A percentile compares a stretch with the other conserved stretches of the same genome.
Evolutionary conservation across 2,113 vertebrate species (phyloP).

Genomic region (Sylvilagus bachmani): DNA sequence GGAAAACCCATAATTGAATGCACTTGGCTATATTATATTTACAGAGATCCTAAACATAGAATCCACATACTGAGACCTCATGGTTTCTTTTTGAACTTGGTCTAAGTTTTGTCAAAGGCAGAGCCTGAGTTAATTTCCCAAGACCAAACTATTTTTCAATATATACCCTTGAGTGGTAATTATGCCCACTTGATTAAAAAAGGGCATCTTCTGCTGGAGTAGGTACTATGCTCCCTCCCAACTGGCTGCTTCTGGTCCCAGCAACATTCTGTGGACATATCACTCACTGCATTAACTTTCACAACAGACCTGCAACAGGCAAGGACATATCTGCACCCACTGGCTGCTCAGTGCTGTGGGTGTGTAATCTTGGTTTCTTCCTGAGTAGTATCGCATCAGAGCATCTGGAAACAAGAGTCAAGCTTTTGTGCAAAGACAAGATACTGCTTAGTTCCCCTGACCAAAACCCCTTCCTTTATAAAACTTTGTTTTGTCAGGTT

Average conservation of each 20-base stretch:
- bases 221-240: no score
- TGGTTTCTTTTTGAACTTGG: not conserved
- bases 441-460: no score
- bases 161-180: not conserved
- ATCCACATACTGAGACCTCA: not conserved
- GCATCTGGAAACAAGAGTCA: not conserved
- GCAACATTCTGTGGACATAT: not conserved
- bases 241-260: not conserved
- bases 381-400: not conserved
- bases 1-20: not conserved
- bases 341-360: not conserved
- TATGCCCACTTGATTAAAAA: not conserved
- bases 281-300: fast-evolving
- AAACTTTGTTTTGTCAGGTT: not conserved
- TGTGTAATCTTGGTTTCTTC: no score
- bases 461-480: not conserved
- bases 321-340: not conserved
- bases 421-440: not conserved
- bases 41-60: not conserved
- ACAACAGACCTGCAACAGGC: fast-evolving
- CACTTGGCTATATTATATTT: no score
- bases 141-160: not conserved
- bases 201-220: no score
- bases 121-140: not conserved
- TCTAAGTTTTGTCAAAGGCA: not conserved